Conservation (phyloP, 2,797 vertebrate species). For the Sebastes nivosus region DNA sequence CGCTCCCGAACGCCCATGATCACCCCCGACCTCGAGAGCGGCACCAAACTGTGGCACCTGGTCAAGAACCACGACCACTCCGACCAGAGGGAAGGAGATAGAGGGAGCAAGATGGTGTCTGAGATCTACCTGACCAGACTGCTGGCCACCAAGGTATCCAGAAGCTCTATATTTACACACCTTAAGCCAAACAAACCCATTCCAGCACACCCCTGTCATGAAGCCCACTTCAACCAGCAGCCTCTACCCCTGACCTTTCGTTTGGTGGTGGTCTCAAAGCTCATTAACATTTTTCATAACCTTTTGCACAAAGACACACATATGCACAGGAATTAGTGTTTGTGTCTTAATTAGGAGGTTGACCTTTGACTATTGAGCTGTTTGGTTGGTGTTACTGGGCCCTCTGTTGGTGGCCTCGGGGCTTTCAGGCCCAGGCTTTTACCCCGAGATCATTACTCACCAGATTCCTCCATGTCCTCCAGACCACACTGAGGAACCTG, state of each 20-base stretch:
- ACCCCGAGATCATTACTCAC: conserved; percentile 52
- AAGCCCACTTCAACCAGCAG: conserved; percentile 54
- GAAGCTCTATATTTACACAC: background rate
- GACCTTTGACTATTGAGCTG: conserved; percentile 86
- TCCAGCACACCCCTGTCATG: conserved; percentile 42
- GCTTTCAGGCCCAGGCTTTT: conserved; percentile 54
- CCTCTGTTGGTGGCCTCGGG: conserved; percentile 63
- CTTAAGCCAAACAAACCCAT: background rate
- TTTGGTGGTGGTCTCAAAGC: conserved; percentile 73
- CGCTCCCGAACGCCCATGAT: conserved; percentile 97
- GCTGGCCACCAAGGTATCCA: conserved; percentile 92
- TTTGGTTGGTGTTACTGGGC: conserved; percentile 65
- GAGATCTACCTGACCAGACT: conserved; percentile 97
- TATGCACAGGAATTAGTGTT: conserved; percentile 61
- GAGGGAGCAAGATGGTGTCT: conserved; percentile 98
- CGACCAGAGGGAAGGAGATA: conserved; percentile 94
- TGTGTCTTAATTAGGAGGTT: conserved; percentile 82
- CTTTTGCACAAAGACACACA: conserved; percentile 74
- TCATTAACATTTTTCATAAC: conserved; percentile 85
- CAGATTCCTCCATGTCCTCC: conserved; percentile 39
- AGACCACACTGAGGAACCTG: conserved; percentile 8
- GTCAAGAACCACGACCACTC: conserved; percentile 98
- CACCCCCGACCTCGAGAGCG: conserved; percentile 96
- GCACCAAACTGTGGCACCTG: conserved; percentile 97
- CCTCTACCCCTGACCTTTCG: conserved; percentile 77